A percentile compares a stretch with the other conserved stretches of the same genome.
Conservation (phyloP, 2,888 invertebrate genomes). For the Gerris lacustris region DNA sequence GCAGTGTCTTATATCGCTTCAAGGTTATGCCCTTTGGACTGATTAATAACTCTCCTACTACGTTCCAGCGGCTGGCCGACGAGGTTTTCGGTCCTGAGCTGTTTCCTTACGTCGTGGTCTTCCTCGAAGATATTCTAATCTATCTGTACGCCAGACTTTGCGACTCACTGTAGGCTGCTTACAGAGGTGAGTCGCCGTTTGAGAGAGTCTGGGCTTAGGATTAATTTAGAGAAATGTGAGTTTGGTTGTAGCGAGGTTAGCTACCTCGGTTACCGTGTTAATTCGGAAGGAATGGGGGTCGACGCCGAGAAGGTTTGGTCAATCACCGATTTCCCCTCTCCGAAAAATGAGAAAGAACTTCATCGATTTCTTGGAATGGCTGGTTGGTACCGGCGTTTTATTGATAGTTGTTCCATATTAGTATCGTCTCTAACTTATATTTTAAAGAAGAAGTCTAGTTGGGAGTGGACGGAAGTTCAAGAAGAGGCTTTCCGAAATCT, state of each 20-base stretch:
- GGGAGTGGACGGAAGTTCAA: conserved; percentile 20
- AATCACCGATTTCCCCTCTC: conserved; percentile 12
- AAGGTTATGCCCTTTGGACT: too few species aligned
- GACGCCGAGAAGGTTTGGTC: conserved; percentile 14
- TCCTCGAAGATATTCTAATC: too few species aligned
- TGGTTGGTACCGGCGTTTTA: conserved; percentile 27
- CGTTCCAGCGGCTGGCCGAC: too few species aligned
- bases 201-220: too few species aligned
- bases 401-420: conserved; percentile 26
- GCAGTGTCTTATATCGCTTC: too few species aligned
- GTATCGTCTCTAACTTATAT: conserved; percentile 27
- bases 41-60: too few species aligned
- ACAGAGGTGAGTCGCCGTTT: conserved; percentile 12
- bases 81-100: too few species aligned
- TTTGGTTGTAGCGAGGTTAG: too few species aligned
- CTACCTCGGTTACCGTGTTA: conserved; percentile 13
- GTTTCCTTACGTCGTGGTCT: too few species aligned
- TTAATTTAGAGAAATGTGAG: too few species aligned
- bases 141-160: too few species aligned
- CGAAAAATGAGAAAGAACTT: conserved; percentile 13
- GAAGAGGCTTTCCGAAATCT: conserved; percentile 20
- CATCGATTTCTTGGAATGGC: conserved; percentile 20
- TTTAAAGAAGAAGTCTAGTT: conserved; percentile 19
- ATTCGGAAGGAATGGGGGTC: conserved; percentile 15
- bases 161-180: conserved; percentile 10